Evolutionary conservation across 2,113 vertebrate species (phyloP).

Genomic region (Megalops atlanticus): DNA sequence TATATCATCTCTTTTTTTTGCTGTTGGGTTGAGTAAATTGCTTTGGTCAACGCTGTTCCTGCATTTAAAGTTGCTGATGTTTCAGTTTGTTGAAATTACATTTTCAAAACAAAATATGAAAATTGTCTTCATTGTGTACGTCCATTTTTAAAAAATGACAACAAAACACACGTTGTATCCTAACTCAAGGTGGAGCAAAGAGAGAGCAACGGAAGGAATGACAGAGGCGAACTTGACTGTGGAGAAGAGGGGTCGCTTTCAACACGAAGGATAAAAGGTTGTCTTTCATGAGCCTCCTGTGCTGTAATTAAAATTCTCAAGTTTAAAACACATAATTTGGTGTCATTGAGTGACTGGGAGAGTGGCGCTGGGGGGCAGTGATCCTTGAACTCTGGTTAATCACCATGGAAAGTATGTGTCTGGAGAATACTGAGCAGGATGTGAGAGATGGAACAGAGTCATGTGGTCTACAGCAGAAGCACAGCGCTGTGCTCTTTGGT

Average conservation of each 20-base stretch:
- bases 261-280: neutral
- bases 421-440: neutral
- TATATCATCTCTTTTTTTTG: neutral
- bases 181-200: neutral
- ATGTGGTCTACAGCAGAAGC: neutral
- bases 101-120: too few relatives aligned
- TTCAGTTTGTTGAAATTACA: neutral
- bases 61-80: neutral
- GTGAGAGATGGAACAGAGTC: neutral
- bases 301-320: neutral
- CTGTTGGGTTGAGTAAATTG: neutral
- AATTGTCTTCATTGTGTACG: too few relatives aligned
- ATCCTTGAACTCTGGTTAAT: neutral
- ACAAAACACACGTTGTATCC: neutral
- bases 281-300: neutral
- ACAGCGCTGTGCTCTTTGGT: neutral
- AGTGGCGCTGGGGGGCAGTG: too few relatives aligned
- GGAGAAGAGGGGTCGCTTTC: neutral
- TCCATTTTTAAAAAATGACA: too few relatives aligned
- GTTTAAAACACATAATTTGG: neutral
- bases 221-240: neutral
- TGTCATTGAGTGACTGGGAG: neutral
- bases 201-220: neutral
- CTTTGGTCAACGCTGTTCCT: neutral
- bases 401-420: neutral